These are phyloP conservation scores for Temnothorax unifasciatus DNA, from an alignment of 2,888 invertebrate species.

Conservation along the genomic window DNA sequence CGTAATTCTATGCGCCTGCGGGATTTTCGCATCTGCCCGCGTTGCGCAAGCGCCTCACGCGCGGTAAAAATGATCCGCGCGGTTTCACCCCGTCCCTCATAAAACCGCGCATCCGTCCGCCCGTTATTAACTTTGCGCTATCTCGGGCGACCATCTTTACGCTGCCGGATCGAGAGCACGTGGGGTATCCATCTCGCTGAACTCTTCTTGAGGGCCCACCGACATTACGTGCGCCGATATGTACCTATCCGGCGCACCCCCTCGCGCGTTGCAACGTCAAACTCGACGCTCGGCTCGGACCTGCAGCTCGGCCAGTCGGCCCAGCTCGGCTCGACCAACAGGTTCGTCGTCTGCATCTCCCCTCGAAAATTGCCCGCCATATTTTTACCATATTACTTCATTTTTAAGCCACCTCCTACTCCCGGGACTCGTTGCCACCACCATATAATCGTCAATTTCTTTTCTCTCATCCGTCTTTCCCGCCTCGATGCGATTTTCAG, in stretches of 20 bases:
- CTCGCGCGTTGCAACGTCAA: constrained; percentile 20
- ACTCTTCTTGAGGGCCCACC: constrained; percentile 64
- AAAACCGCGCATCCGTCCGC: constrained; percentile 71
- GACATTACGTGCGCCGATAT: constrained; percentile 61
- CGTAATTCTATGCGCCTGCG: constrained; percentile 67
- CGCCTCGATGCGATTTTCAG: constrained; percentile 52
- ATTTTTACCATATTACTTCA: constrained; percentile 81
- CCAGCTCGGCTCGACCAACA: constrained; percentile 59
- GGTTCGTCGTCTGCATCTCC: constrained; percentile 73
- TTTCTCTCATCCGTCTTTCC: constrained; percentile 54
- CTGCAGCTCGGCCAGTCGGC: constrained; percentile 20
- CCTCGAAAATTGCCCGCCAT: constrained; percentile 78
- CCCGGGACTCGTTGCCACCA: constrained; percentile 57
- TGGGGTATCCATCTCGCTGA: constrained; percentile 76
- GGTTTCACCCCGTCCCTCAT: constrained; percentile 61
- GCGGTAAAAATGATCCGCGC: constrained; percentile 61
- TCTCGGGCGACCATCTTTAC: constrained; percentile 84
- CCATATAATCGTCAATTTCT: constrained; percentile 35
- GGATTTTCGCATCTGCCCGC: constrained; percentile 58
- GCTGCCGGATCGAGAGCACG: constrained; percentile 80
- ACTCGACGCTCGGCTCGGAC: constrained; percentile 42
- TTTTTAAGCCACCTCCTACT: constrained; percentile 78
- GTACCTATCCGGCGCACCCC: constrained; percentile 51
- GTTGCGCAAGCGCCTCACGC: constrained; percentile 55
- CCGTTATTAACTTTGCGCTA: constrained; percentile 84